phyloP scores from a whole-genome alignment of 1,140 invertebrate species.

The Adelges cooleyi region DNA sequence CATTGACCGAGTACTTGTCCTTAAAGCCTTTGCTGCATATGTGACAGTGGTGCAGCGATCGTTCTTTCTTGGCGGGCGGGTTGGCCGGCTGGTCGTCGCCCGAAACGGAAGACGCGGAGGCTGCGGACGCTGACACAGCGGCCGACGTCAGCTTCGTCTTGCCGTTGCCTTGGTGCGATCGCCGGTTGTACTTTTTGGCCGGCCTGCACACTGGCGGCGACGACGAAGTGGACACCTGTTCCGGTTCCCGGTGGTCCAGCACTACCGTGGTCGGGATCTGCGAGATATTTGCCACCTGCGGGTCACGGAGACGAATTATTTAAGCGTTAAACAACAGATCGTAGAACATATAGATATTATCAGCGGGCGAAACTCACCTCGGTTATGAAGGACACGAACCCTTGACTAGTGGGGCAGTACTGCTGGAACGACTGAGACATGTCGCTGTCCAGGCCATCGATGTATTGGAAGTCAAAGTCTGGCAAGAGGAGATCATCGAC shows the following conservation, averaged over 20 bases:
- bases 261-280: slow-evolving; percentile 18
- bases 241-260: slow-evolving; percentile 13
- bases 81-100: neutral
- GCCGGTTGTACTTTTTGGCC: slow-evolving; percentile 19
- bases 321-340: no score
- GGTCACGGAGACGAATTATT: neutral
- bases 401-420: slow-evolving; percentile 26
- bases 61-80: slow-evolving; percentile 50
- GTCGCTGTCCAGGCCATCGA: slow-evolving; percentile 18
- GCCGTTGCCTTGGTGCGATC: slow-evolving; percentile 7
- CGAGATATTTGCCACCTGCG: slow-evolving; percentile 16
- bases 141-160: neutral
- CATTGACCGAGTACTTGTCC: slow-evolving; percentile 85
- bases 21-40: slow-evolving; percentile 89
- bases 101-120: neutral
- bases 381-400: slow-evolving; percentile 23
- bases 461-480: slow-evolving; percentile 28
- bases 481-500: slow-evolving; percentile 25
- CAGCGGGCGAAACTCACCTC: slow-evolving; percentile 12
- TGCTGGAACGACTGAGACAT: slow-evolving; percentile 26
- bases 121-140: neutral
- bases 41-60: slow-evolving; percentile 77
- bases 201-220: neutral
- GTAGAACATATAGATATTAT: no score
- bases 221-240: slow-evolving; percentile 11